Evolutionary conservation across 2,888 invertebrate species (phyloP), one percentile per base, ranked within the genome.

Genomic region (Caenorhabditis doughertyi): DNA sequence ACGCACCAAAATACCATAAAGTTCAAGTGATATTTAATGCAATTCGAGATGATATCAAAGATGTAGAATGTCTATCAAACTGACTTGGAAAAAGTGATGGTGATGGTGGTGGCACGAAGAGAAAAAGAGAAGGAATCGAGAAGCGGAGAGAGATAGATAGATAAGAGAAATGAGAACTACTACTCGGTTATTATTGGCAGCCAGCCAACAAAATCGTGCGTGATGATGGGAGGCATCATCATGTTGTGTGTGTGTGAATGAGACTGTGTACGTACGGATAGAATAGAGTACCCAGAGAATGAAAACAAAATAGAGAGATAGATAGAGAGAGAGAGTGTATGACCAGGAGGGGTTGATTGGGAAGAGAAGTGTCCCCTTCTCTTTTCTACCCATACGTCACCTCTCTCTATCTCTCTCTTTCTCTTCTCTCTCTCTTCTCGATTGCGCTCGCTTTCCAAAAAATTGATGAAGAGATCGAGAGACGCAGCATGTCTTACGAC

Each of bases 171-270:
- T 25, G n/a, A n/a, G n/a, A n/a, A n/a, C n/a, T n/a, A n/a, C n/a
- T n/a, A n/a, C n/a, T n/a, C n/a, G 8, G 62, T 47, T 64, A 47
- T 64, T 64, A 47, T 76, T 74, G 74, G 74, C 74, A 76, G 7
- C 29, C 65, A 51, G 74, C 74, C 74, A 76, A 76, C 65, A 60
- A 64, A 64, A 64, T 47, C 62, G 62, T 56, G 53, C 73, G 73
- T 71, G n/a, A n/a, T n/a, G n/a, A n/a, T n/a, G n/a, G n/a, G n/a
- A n/a, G n/a, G n/a, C n/a, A n/a, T n/a, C n/a, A n/a, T n/a, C n/a
- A n/a, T n/a, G n/a, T n/a, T n/a, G 16, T 42, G 8, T 18, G 44
- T 18, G 25, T 60, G 60, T 21, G 39, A 60, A 60, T 60, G 39
- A 39, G 58, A 58, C 58, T 39, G 39, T 55, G 64, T 42, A 42